Evolutionary conservation across 2,888 invertebrate genomes (phyloP).

Genomic region (Hemaris fuciformis): DNA sequence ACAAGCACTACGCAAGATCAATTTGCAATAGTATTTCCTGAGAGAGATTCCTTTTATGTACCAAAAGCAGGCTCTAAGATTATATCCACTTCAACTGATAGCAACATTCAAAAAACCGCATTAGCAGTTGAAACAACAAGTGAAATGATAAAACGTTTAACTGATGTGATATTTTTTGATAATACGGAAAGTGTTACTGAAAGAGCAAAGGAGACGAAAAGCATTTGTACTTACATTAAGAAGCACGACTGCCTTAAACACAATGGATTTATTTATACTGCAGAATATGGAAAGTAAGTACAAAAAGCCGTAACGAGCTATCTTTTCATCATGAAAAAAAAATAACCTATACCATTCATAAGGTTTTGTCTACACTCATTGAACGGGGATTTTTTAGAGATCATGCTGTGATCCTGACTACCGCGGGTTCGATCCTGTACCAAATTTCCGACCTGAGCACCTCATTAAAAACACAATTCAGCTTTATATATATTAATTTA

Average conservation of each 20-base stretch:
- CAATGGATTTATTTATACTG: conserved; percentile 49
- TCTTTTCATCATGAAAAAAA: not conserved
- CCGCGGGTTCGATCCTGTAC: no score
- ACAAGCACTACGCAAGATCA: conserved; percentile 30
- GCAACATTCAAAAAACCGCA: not conserved
- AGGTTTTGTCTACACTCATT: no score
- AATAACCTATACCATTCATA: not conserved
- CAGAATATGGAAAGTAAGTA: conserved; percentile 29
- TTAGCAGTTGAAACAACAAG: not conserved
- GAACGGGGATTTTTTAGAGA: no score
- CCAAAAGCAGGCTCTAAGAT: not conserved
- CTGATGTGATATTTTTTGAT: not conserved
- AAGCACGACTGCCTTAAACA: conserved; percentile 46
- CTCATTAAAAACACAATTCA: no score
- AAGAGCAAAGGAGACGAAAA: conserved; percentile 38
- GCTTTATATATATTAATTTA: not conserved
- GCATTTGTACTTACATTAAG: conserved; percentile 55
- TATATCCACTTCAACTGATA: not conserved
- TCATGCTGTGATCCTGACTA: no score
- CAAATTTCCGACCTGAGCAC: no score
- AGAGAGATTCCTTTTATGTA: conserved; percentile 24
- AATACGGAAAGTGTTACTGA: conserved; percentile 3
- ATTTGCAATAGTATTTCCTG: conserved; percentile 48
- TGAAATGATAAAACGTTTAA: not conserved
- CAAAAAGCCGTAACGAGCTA: not conserved